phyloP scores from a whole-genome alignment of 2,113 vertebrate species.

The Irena cyanogastra region DNA sequence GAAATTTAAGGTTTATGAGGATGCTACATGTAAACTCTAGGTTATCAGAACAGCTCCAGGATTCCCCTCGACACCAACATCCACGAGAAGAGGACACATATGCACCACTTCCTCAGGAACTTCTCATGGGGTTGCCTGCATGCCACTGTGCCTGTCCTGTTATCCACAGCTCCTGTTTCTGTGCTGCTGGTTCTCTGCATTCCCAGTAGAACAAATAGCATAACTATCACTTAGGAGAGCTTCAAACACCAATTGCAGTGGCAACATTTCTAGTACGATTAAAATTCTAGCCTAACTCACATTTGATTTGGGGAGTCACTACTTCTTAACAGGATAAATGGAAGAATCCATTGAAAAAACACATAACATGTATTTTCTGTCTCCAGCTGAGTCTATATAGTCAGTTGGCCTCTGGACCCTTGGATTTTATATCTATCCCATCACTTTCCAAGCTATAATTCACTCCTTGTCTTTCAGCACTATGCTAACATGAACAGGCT shows the following conservation, averaged over 20 bases:
- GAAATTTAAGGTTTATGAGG: background rate
- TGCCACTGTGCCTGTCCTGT: background rate
- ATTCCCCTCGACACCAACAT: background rate
- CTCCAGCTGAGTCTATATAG: slow-evolving; percentile 57
- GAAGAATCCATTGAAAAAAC: slow-evolving; percentile 61
- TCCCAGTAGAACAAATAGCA: slow-evolving; percentile 52
- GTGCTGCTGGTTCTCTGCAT: slow-evolving; percentile 10
- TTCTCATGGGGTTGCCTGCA: rapidly evolving
- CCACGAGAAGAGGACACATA: background rate
- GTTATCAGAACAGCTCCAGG: background rate
- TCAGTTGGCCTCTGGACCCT: slow-evolving; percentile 55
- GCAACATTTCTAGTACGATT: slow-evolving; percentile 26
- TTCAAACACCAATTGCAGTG: slow-evolving; percentile 49
- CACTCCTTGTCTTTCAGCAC: slow-evolving; percentile 59
- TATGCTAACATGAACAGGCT: slow-evolving; percentile 43
- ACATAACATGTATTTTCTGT: slow-evolving; percentile 65
- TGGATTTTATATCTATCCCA: slow-evolving; percentile 61
- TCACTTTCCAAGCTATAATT: slow-evolving; percentile 66
- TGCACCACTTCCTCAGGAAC: background rate
- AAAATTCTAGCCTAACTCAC: slow-evolving; percentile 68
- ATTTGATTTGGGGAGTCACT: slow-evolving; percentile 62
- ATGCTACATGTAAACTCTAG: background rate
- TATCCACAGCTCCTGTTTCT: background rate
- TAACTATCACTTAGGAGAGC: slow-evolving; percentile 37
- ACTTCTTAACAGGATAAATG: slow-evolving; percentile 61